Evolutionary conservation across 30 jellyfish, hydroid and myxozoan genomes (phyloP).

Genomic region (Haliclystus octoradiatus): DNA sequence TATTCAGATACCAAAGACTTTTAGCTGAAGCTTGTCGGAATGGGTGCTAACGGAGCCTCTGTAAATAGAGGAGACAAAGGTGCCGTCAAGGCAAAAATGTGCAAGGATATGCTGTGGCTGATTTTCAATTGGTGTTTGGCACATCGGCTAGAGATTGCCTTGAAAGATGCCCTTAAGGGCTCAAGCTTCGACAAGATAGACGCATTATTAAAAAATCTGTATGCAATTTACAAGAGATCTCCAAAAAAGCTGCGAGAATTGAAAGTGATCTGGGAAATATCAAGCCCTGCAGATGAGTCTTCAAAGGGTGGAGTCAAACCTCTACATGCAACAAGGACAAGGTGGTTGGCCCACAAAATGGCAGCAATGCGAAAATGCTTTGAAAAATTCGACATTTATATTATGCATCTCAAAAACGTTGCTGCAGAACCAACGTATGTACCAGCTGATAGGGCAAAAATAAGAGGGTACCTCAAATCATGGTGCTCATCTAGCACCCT

Average conservation of each 20-base stretch:
- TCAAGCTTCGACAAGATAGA: not conserved
- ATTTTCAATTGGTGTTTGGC: conserved; percentile 3
- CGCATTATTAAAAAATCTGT: not conserved
- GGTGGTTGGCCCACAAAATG: conserved; percentile 11
- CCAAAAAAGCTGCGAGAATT: conserved; percentile 5
- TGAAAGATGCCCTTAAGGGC: not conserved
- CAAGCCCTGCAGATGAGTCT: no score
- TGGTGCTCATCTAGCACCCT: no score
- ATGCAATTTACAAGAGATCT: not conserved
- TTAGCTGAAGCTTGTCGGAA: not conserved
- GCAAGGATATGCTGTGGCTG: not conserved
- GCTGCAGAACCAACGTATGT: not conserved
- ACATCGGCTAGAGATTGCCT: conserved; percentile 4
- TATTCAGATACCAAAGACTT: not conserved
- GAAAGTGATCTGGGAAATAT: no score
- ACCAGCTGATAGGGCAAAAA: no score
- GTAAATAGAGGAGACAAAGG: conserved; percentile 1
- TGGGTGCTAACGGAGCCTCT: no score
- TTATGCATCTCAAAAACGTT: conserved; percentile 3
- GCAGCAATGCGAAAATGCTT: not conserved
- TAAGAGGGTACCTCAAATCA: no score
- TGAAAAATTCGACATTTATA: conserved; percentile 6
- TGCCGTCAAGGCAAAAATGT: not conserved
- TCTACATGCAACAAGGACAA: conserved; percentile 6
- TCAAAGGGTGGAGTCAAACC: no score